A percentile compares a stretch with the other conserved stretches of the same genome.
Conservation (phyloP, 2,888 invertebrate species). For the Drosophila pseudotakahashii region DNA sequence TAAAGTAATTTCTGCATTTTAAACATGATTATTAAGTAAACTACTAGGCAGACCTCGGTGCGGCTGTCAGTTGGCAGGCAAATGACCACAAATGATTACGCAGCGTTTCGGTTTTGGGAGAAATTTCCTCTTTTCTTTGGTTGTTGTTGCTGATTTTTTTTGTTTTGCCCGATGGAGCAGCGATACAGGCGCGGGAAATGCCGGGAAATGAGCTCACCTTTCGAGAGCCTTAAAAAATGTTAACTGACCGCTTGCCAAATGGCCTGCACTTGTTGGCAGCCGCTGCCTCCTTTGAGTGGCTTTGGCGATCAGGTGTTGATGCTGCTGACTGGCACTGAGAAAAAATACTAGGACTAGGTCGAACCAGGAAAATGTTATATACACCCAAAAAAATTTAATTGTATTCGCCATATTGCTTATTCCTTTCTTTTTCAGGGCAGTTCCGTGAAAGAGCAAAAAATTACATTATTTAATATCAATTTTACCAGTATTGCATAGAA, state of each 20-base stretch:
- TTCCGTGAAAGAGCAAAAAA: too few relatives aligned
- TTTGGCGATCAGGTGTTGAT: slow-evolving; percentile 83
- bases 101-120: slow-evolving; percentile 61
- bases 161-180: slow-evolving; percentile 47
- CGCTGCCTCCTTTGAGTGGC: slow-evolving; percentile 66
- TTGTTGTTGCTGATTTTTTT: slow-evolving; percentile 1
- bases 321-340: slow-evolving; percentile 48
- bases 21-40: slow-evolving; percentile 75
- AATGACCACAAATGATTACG: slow-evolving; percentile 78
- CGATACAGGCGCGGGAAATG: slow-evolving; percentile 63
- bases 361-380: too few relatives aligned
- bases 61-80: slow-evolving; percentile 53
- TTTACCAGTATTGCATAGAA: too few relatives aligned
- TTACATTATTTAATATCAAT: too few relatives aligned
- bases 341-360: not conserved
- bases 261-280: slow-evolving; percentile 69
- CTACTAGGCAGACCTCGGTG: slow-evolving; percentile 48
- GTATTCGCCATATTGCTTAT: too few relatives aligned
- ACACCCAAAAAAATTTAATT: too few relatives aligned
- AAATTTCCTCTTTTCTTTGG: slow-evolving; percentile 48
- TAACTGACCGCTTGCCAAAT: slow-evolving; percentile 39
- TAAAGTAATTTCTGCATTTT: slow-evolving; percentile 75
- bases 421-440: too few relatives aligned
- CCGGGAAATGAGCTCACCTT: slow-evolving; percentile 70
- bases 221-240: slow-evolving; percentile 46